Evolutionary conservation across 2,113 vertebrate species (phyloP).

Genomic region (Collichthys lucidus): DNA sequence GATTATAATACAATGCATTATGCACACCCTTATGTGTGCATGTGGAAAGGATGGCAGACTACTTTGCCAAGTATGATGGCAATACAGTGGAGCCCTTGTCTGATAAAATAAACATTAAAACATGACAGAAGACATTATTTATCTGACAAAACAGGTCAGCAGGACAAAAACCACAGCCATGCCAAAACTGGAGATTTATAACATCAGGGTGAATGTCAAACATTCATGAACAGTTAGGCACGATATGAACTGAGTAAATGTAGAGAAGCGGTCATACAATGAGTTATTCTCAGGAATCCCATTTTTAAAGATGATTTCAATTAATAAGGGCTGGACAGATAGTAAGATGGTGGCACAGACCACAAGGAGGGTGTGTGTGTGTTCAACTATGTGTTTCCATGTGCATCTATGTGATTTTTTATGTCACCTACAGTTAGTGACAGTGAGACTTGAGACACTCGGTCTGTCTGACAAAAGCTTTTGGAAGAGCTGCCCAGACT

Average conservation of each 20-base stretch:
- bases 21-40: too few relatives aligned
- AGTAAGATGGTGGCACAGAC: constrained; percentile 17
- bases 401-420: constrained; percentile 42
- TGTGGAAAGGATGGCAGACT: not conserved
- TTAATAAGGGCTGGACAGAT: constrained; percentile 1
- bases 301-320: constrained; percentile 11
- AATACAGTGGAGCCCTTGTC: not conserved
- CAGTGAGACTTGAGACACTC: constrained; percentile 77
- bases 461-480: constrained; percentile 82
- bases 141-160: constrained; percentile 5
- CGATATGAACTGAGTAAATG: not conserved
- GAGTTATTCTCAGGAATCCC: not conserved
- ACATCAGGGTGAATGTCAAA: not conserved
- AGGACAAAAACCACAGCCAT: not conserved
- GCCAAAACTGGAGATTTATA: not conserved
- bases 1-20: not conserved
- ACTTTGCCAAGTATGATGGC: not conserved
- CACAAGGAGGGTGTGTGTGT: constrained; percentile 17
- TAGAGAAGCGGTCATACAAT: not conserved
- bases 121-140: not conserved
- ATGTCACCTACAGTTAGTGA: constrained; percentile 78
- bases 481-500: constrained; percentile 79
- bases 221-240: not conserved
- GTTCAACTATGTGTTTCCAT: not conserved
- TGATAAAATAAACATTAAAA: not conserved